These are phyloP conservation scores for Bursaphelenchus mucronatus DNA, from an alignment of 1,140 invertebrate species.

Conservation along the genomic window DNA sequence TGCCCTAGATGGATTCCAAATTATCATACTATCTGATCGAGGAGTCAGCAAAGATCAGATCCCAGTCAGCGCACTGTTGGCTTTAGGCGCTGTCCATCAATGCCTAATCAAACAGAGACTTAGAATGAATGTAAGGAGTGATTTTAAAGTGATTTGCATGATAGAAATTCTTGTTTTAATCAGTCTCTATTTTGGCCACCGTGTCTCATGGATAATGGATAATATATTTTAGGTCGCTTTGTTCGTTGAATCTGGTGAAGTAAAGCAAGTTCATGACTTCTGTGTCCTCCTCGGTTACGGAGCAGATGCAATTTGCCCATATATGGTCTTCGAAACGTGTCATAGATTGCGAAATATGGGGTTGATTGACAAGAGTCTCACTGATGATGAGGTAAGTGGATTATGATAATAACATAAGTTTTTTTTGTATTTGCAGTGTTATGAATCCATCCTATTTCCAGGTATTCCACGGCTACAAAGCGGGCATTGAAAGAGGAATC, in stretches of 20 bases:
- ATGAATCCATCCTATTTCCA: slow-evolving; percentile 31
- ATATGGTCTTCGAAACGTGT: slow-evolving; percentile 80
- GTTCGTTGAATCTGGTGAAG: slow-evolving; percentile 59
- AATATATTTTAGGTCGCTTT: slow-evolving; percentile 45
- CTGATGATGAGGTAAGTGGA: slow-evolving; percentile 69
- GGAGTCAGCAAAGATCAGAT: slow-evolving; percentile 63
- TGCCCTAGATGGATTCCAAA: slow-evolving; percentile 74
- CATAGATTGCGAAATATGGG: slow-evolving; percentile 65
- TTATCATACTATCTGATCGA: slow-evolving; percentile 83
- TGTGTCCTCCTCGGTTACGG: slow-evolving; percentile 92
- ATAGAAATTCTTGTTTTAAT: neutral
- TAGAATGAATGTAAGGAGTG: slow-evolving; percentile 79
- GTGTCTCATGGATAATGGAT: neutral
- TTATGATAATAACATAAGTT: neutral
- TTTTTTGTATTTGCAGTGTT: slow-evolving; percentile 2
- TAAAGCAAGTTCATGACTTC: slow-evolving; percentile 85
- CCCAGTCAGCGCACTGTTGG: slow-evolving; percentile 69
- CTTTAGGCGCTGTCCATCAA: slow-evolving; percentile 88
- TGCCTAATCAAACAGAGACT: slow-evolving; percentile 87
- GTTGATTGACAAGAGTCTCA: slow-evolving; percentile 79
- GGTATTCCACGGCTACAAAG: slow-evolving; percentile 58
- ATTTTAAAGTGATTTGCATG: slow-evolving; percentile 20
- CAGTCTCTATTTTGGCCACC: neutral
- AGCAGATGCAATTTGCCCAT: slow-evolving; percentile 91
- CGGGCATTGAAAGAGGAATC: slow-evolving; percentile 64